Percentiles rank a stretch among this genome's conserved stretches.
These are phyloP conservation scores for Lasioglossum oenotherae DNA, from an alignment of 2,888 invertebrate species.

Conservation along the genomic window DNA sequence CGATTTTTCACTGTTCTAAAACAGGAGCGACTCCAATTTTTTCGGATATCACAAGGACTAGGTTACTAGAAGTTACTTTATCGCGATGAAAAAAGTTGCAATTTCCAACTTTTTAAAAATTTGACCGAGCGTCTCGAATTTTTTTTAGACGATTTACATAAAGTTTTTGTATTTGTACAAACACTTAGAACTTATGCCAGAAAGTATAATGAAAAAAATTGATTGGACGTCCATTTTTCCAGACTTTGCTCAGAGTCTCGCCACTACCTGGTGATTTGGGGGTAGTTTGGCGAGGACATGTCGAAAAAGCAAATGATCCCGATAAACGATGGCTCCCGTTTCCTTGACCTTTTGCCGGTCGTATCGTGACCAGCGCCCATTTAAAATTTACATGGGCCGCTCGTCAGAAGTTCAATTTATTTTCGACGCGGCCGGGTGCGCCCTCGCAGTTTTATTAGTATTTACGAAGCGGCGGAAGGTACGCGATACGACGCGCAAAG, in stretches of 20 bases:
- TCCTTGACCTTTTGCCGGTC: background rate
- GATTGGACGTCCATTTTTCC: background rate
- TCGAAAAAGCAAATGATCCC: background rate
- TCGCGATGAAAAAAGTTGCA: no score
- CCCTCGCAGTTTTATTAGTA: conserved; percentile 70
- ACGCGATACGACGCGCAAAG: conserved; percentile 37
- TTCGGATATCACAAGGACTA: no score
- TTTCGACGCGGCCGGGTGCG: conserved; percentile 57
- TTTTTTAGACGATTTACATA: no score
- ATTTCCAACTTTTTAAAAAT: no score
- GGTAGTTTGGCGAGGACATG: background rate
- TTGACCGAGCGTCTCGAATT: no score
- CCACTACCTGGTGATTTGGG: background rate
- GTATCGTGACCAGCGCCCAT: background rate
- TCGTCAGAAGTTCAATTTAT: conserved; percentile 70
- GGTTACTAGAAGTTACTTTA: no score
- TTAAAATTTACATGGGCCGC: conserved; percentile 48
- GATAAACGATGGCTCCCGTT: background rate
- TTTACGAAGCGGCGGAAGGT: conserved; percentile 62
- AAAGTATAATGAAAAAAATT: background rate
- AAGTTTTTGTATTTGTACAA: no score
- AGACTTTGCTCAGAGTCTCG: background rate
- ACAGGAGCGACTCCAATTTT: no score
- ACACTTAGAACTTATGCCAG: no score
- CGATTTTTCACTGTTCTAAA: no score